These are phyloP conservation scores for Poecilus cupreus DNA, from an alignment of 2,888 invertebrate genomes.

Conservation along the genomic window DNA sequence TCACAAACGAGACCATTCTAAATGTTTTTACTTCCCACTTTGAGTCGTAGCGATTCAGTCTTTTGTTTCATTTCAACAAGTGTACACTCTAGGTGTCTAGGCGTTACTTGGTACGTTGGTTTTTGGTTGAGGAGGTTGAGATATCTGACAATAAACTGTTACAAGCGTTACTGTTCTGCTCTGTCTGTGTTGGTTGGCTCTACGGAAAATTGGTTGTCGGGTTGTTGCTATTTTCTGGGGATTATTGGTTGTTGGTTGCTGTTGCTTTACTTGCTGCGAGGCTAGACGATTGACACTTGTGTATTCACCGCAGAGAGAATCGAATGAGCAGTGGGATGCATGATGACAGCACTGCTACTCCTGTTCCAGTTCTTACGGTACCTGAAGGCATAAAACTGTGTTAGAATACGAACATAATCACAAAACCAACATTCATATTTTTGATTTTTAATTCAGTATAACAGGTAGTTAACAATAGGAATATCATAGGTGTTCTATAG, in stretches of 20 bases:
- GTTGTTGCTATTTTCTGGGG: neutral
- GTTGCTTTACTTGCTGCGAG: slow-evolving; percentile 13
- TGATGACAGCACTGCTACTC: neutral
- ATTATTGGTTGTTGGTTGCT: neutral
- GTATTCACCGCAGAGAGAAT: slow-evolving; percentile 28
- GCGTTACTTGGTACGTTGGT: neutral
- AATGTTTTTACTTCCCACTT: neutral
- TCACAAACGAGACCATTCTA: neutral
- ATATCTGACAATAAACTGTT: no score
- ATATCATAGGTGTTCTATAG: no score
- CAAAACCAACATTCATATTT: neutral
- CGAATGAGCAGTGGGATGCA: slow-evolving; percentile 24
- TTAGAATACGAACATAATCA: neutral
- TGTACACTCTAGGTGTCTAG: slow-evolving; percentile 20
- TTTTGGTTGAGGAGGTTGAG: neutral
- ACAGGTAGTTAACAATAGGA: no score
- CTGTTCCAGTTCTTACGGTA: neutral
- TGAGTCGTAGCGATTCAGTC: slow-evolving; percentile 20
- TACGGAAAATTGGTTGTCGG: neutral
- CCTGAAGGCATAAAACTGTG: neutral
- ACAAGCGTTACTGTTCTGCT: neutral
- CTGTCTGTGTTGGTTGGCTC: neutral
- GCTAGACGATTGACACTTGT: neutral
- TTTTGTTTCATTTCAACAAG: slow-evolving; percentile 22
- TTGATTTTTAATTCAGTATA: no score